Base-by-base conservation (phyloP, 2,113 vertebrate species). In the Dasyprocta punctata region DNA sequence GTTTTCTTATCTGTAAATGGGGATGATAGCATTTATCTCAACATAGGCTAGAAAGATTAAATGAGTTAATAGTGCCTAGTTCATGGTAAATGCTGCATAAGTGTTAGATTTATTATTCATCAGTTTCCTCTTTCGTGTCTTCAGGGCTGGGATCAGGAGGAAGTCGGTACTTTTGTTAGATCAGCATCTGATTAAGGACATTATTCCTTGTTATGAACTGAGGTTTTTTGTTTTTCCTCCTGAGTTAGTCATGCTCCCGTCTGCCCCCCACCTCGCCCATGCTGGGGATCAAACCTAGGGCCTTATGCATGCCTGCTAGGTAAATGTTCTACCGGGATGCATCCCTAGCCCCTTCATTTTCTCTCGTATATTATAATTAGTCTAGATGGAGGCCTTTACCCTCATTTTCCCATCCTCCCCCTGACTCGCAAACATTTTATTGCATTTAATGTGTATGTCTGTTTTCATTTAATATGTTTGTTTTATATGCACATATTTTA, bases 81-180 rank as follows among this genome's bases (percentile, higher is more conserved):
- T 54, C 16, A 11, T 54, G 63, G 36, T 89, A 65, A 89, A 80
- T 49, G 19, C 75, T 71, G n/a, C 30, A 3, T 44, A 88, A 85
- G 33, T 65, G 77, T 49, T 67, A 44, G 41, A 69, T 44, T 75
- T 63, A n/a, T 56, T 44, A 49, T 75, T 58, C 41, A 49, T 41
- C 78, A 63, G 0, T 54, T 91, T 95, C 49, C 65, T 90, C 75
- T 56, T 86, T 19, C 54, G 28, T 77, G 44, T 54, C 54, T 78
- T 12, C 52, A 80, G 60, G 86, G 73, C 41, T 91, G 54, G 47
- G 30, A n/a, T 92, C 86, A 63, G 44, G 65, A 63, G 28, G 41
- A 78, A 95, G 2, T 41, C 63, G 61, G 20, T 75, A 73, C 47
- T 54, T 97, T 75, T 89, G 92, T 96, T 91, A 94, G 71, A 78